These are phyloP conservation scores for Poeciliopsis prolifica DNA, from an alignment of 2,113 vertebrate species.

Conservation along the genomic window DNA sequence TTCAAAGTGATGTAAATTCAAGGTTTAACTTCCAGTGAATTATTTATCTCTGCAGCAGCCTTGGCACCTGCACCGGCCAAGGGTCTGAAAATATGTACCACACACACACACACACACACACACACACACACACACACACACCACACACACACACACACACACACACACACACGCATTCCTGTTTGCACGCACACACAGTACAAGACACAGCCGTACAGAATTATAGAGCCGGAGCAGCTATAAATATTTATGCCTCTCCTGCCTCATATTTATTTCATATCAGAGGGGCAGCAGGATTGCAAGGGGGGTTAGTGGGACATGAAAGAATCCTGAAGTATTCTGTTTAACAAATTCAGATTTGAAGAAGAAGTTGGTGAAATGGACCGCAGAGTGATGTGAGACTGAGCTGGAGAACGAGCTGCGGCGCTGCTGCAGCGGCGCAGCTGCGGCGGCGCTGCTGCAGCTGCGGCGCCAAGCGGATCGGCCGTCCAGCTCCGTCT, in stretches of 20 bases:
- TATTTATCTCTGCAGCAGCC: slow-evolving; percentile 68
- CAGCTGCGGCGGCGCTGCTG: too few relatives aligned
- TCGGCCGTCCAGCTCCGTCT: slow-evolving; percentile 4
- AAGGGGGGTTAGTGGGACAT: slow-evolving; percentile 25
- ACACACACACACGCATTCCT: slow-evolving; percentile 24
- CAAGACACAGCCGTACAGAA: slow-evolving; percentile 47
- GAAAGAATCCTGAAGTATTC: background rate
- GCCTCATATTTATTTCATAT: slow-evolving; percentile 78
- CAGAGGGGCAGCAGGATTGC: slow-evolving; percentile 59
- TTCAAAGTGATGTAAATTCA: slow-evolving; percentile 69
- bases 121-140: background rate
- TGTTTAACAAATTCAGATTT: slow-evolving; percentile 22
- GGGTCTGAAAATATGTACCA: slow-evolving; percentile 45
- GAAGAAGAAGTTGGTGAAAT: background rate
- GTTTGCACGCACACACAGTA: slow-evolving; percentile 21
- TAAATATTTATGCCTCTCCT: slow-evolving; percentile 75
- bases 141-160: background rate
- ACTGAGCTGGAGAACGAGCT: background rate
- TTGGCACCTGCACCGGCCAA: slow-evolving; percentile 48
- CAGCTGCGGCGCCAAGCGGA: too few relatives aligned
- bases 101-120: slow-evolving; percentile 1
- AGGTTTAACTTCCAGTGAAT: slow-evolving; percentile 70
- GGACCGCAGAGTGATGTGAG: background rate
- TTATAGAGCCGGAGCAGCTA: slow-evolving; percentile 61
- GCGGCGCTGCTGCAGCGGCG: too few relatives aligned